These are phyloP conservation scores for Euwallacea similis DNA, from an alignment of 1,140 invertebrate species.

Conservation along the genomic window DNA sequence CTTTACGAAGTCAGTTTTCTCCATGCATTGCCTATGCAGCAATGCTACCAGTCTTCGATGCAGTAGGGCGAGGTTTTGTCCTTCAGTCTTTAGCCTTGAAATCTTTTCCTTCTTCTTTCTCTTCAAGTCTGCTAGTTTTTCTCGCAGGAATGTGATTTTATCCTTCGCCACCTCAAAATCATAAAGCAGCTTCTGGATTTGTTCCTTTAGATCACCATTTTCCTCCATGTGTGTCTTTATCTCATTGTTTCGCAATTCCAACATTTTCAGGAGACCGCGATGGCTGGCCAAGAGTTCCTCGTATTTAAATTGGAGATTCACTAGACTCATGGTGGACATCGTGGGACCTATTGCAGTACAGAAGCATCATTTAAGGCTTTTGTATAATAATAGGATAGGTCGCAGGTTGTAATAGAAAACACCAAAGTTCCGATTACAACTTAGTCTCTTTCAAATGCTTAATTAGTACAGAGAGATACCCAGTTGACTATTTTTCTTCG, in stretches of 20 bases:
- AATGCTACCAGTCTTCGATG: conserved; percentile 42
- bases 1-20: conserved; percentile 37
- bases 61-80: conserved; percentile 38
- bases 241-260: conserved; percentile 39
- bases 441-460: no score
- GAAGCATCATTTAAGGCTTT: not conserved
- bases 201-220: conserved; percentile 33
- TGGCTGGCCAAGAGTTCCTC: conserved; percentile 41
- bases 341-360: not conserved
- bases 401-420: no score
- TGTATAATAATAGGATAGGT: not conserved
- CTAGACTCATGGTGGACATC: conserved; percentile 41
- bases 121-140: conserved; percentile 35
- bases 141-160: conserved; percentile 24
- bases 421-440: no score
- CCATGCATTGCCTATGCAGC: conserved; percentile 42
- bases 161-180: conserved; percentile 26
- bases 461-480: no score
- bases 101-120: conserved; percentile 40
- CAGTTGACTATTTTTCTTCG: no score
- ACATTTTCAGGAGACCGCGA: conserved; percentile 38
- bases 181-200: conserved; percentile 33
- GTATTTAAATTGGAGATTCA: conserved; percentile 45
- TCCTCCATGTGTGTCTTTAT: conserved; percentile 38
- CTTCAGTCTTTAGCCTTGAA: conserved; percentile 34